Conservation (phyloP, 2,797 vertebrate species). For the Eurystomus glaucurus region DNA sequence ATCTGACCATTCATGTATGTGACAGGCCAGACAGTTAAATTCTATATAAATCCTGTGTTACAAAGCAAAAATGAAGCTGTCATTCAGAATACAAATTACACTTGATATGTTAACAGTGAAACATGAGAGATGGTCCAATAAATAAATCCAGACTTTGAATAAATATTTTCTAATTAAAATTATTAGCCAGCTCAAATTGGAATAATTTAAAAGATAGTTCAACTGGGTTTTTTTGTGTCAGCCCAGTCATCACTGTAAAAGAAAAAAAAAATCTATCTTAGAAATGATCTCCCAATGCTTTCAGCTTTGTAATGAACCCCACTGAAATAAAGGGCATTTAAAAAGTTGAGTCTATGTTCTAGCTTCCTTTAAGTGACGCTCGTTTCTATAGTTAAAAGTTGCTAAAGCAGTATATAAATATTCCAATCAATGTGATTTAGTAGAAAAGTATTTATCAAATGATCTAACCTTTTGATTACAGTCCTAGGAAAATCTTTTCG, state of each 20-base stretch:
- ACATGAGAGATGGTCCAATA: not conserved
- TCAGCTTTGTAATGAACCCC: not conserved
- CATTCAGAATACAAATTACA: not conserved
- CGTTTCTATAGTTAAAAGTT: not conserved
- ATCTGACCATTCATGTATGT: not conserved
- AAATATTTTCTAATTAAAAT: not conserved
- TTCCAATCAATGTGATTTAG: not conserved
- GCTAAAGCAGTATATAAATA: not conserved
- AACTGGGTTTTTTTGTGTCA: not conserved
- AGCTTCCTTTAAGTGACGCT: not conserved
- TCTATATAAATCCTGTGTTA: not conserved
- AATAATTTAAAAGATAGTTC: not conserved
- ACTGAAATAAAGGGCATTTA: not conserved
- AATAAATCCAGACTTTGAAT: not conserved
- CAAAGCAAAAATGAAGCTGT: not conserved
- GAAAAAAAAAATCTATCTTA: not conserved
- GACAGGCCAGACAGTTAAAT: not conserved
- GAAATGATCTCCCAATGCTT: not conserved
- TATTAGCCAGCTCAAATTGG: not conserved
- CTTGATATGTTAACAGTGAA: not conserved
- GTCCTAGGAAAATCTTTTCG: not conserved
- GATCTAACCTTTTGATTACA: not conserved
- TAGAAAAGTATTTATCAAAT: not conserved
- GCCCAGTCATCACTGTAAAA: fast-evolving
- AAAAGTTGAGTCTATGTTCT: not conserved